Percentiles rank a stretch among this genome's conserved stretches.
These are phyloP conservation scores for Labrus mixtus DNA, from an alignment of 2,113 vertebrate genomes.

Conservation along the genomic window DNA sequence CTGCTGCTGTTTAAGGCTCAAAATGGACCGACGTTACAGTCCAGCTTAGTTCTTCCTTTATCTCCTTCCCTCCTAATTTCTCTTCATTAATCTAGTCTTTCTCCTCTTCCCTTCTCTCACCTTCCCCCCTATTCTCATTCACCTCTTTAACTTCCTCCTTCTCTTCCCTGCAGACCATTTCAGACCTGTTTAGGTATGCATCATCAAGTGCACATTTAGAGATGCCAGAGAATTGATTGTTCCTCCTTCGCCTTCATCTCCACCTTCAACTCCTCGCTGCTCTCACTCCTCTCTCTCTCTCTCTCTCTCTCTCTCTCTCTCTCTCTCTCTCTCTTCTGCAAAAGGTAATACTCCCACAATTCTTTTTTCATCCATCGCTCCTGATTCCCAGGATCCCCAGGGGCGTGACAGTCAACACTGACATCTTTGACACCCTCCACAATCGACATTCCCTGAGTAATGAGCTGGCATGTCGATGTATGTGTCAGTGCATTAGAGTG, in stretches of 20 bases:
- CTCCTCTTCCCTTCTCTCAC: conserved; percentile 6
- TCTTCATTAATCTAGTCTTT: conserved; percentile 63
- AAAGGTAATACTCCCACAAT: conserved; percentile 10
- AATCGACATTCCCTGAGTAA: conserved; percentile 43
- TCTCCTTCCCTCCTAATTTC: conserved; percentile 52
- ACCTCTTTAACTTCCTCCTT: conserved; percentile 39
- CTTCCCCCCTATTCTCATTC: conserved; percentile 17
- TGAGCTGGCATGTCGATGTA: conserved; percentile 15
- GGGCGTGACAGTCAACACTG: conserved; percentile 60
- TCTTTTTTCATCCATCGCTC: conserved; percentile 37
- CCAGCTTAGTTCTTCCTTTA: conserved; percentile 49
- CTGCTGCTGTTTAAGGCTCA: conserved; percentile 45
- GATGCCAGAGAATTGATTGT: conserved; percentile 77
- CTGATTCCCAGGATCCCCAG: conserved; percentile 41
- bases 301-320: conserved; percentile 5
- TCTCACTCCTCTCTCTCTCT: conserved; percentile 20
- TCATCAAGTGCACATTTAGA: conserved; percentile 80
- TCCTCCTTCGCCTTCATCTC: conserved; percentile 70
- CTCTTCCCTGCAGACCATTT: conserved; percentile 59
- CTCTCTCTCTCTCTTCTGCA: neutral
- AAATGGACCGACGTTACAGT: conserved; percentile 47
- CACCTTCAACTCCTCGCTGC: conserved; percentile 56
- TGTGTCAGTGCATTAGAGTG: neutral
- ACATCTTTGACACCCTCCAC: conserved; percentile 62
- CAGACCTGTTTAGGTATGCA: conserved; percentile 77